Percentiles rank a stretch among this genome's conserved stretches.
Conservation (phyloP, 2,113 vertebrate genomes). For the Pteruthius melanotis region DNA sequence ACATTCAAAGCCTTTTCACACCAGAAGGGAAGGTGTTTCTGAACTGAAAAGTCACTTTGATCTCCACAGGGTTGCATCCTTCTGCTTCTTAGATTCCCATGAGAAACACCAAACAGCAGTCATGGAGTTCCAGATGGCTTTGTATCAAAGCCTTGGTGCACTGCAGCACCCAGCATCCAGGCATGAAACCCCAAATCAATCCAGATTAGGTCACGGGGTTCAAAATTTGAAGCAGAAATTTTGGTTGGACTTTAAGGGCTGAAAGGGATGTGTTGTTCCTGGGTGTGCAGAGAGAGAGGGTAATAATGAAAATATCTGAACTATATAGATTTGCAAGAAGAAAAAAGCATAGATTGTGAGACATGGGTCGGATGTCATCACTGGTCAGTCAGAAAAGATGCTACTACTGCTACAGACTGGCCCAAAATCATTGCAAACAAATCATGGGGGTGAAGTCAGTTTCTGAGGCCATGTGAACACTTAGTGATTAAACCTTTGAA, state of each 20-base stretch:
- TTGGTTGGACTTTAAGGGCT: not conserved
- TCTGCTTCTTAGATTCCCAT: not conserved
- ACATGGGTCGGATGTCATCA: not conserved
- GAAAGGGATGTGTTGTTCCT: not conserved
- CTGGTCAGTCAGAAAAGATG: not conserved
- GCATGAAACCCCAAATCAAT: not conserved
- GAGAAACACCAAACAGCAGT: not conserved
- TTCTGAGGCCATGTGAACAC: not conserved
- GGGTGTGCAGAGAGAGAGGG: not conserved
- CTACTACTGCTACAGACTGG: not conserved
- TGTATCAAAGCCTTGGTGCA: not conserved
- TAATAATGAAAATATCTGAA: not conserved
- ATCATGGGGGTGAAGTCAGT: not conserved
- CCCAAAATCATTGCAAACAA: not conserved
- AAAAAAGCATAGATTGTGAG: not conserved
- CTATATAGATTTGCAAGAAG: not conserved
- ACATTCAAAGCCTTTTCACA: slow-evolving; percentile 26
- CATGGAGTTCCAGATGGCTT: not conserved
- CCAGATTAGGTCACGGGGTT: not conserved
- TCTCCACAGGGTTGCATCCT: slow-evolving; percentile 7
- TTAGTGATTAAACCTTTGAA: not conserved
- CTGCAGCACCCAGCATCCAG: not conserved
- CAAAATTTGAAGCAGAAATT: not conserved
- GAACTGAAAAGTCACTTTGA: slow-evolving; percentile 8
- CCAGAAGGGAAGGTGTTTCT: slow-evolving; percentile 30